A percentile compares a stretch with the other conserved stretches of the same genome.
Conservation (phyloP, 2,113 vertebrate genomes). For the Excalfactoria chinensis region DNA sequence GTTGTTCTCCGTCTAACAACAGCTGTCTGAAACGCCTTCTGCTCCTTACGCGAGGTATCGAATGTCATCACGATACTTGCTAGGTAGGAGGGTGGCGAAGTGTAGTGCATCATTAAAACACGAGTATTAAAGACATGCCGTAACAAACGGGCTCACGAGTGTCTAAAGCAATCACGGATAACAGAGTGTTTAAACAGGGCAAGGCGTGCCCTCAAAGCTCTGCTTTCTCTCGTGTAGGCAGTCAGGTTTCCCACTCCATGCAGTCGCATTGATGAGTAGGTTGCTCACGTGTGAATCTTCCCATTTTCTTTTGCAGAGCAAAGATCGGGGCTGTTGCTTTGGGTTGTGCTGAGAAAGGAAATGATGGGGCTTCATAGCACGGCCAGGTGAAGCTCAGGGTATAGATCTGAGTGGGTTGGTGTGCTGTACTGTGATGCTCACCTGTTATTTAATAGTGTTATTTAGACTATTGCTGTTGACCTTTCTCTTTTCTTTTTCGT, state of each 20-base stretch:
- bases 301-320: rapidly evolving
- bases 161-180: background rate
- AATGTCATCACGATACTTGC: rapidly evolving
- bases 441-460: too few species aligned
- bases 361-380: background rate
- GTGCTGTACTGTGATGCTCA: too few species aligned
- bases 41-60: rapidly evolving
- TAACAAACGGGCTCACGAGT: background rate
- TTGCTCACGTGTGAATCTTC: background rate
- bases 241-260: rapidly evolving
- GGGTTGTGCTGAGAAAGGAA: background rate
- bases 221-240: background rate
- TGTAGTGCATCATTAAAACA: background rate
- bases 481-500: background rate
- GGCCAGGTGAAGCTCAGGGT: background rate
- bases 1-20: rapidly evolving
- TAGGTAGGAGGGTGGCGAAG: background rate
- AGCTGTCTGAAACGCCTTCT: background rate
- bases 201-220: too few species aligned
- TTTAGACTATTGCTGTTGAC: background rate
- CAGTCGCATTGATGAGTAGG: rapidly evolving
- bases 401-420: background rate
- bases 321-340: too few species aligned
- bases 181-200: background rate
- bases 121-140: background rate